phyloP scores from a whole-genome alignment of 2,888 invertebrate species.

The Lottia gigantea region DNA sequence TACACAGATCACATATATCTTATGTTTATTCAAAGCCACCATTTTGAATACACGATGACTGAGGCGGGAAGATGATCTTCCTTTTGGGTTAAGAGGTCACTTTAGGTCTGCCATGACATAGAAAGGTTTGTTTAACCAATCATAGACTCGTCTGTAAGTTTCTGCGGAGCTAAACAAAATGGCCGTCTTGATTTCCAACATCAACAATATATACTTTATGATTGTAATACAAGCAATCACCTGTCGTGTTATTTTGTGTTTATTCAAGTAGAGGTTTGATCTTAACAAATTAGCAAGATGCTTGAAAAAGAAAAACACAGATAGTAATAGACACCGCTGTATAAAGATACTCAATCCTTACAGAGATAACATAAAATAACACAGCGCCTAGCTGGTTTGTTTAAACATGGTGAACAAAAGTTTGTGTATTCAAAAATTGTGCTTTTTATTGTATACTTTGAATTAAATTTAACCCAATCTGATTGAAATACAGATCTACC shows the following conservation, averaged over 20 bases:
- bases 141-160: background rate
- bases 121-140: conserved; percentile 4
- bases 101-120: conserved; percentile 6
- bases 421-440: too few relatives aligned
- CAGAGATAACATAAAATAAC: background rate
- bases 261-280: conserved; percentile 5
- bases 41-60: background rate
- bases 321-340: background rate
- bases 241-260: conserved; percentile 8
- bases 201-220: background rate
- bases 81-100: background rate
- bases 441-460: too few relatives aligned
- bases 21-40: background rate
- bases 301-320: background rate
- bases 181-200: background rate
- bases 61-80: conserved; percentile 7
- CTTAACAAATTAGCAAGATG: conserved; percentile 7
- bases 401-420: background rate
- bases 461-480: too few relatives aligned
- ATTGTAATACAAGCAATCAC: conserved; percentile 8
- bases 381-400: background rate
- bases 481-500: too few relatives aligned
- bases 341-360: background rate
- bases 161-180: background rate
- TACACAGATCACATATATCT: background rate